Percentiles rank a stretch among this genome's conserved stretches.
These are phyloP conservation scores for Drosophila multiciliata DNA, from an alignment of 2,888 invertebrate species.

Conservation along the genomic window DNA sequence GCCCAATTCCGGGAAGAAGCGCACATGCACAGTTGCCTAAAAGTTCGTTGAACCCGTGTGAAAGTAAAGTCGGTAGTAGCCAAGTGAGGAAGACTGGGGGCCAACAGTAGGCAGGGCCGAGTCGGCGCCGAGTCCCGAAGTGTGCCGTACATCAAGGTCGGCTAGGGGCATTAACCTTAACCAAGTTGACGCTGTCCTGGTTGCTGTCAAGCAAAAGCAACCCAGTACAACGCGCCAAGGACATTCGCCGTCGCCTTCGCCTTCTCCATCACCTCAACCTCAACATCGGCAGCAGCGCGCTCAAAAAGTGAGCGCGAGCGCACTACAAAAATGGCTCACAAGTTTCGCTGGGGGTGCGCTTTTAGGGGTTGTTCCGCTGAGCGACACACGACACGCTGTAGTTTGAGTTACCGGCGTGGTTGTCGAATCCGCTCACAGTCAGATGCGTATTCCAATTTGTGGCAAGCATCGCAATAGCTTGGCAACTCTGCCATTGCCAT, in stretches of 20 bases:
- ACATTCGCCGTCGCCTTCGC: conserved; percentile 52
- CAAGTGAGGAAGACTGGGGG: conserved; percentile 32
- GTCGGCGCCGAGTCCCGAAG: conserved; percentile 69
- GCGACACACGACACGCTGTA: conserved; percentile 22
- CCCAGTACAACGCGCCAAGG: conserved; percentile 64
- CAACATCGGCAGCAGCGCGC: conserved; percentile 28
- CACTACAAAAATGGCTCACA: conserved; percentile 63
- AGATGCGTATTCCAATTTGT: background rate
- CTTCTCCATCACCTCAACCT: conserved; percentile 14
- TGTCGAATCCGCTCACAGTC: conserved; percentile 31
- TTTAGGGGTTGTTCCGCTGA: conserved; percentile 68
- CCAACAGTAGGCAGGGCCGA: conserved; percentile 58
- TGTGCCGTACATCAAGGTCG: conserved; percentile 82
- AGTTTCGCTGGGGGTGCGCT: conserved; percentile 58
- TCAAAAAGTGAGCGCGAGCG: conserved; percentile 44
- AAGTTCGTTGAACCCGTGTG: conserved; percentile 75
- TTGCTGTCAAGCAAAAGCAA: conserved; percentile 48
- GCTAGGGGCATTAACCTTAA: conserved; percentile 83
- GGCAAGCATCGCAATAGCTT: background rate
- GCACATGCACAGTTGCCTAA: conserved; percentile 57
- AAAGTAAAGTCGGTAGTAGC: conserved; percentile 60
- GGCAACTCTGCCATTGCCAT: conserved; percentile 53
- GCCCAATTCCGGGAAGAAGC: conserved; percentile 27
- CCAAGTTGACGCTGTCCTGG: conserved; percentile 73
- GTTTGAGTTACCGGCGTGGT: conserved; percentile 63